Evolutionary conservation across 2,797 vertebrate genomes (phyloP), one percentile per base, ranked within the genome.

Genomic region (Allobates femoralis): DNA sequence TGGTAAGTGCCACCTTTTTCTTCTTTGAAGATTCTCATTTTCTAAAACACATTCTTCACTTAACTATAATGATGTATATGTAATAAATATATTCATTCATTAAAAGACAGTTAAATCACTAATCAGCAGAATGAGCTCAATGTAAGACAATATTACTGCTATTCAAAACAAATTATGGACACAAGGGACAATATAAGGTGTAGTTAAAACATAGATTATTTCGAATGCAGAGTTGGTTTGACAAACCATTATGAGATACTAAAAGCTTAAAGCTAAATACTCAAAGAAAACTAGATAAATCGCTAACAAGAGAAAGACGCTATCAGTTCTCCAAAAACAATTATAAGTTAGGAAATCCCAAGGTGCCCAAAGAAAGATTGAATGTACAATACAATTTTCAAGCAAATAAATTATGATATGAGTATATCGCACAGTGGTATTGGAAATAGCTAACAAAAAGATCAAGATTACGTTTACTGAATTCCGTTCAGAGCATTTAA

Each of bases 301-400:
- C 81, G 60, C 67, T 55, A 19, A 55, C 41, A 67, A 81, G 11
- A 55, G 64, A 69, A 82, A 56, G 30, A 56, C 56, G 66, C 66
- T 82, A 71, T 71, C 64, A 51, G 62, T 81, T 53, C 32, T 62
- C 46, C 32, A 73, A 26, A 73, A 83, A 74, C 81, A 41, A 74
- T 83, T 74, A 83, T 74, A 74, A 41, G 51, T 73, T 73, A 73
- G 58, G 67, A n/a, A 74, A 74, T 74, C 81, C 81, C 67, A 60
- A 46, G 67, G 81, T 37, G 71, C 53, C 58, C 60, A 74, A 83
- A 73, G 53, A 83, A 73, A 60, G 67, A 73, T 46, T 74, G 53
- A 58, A 74, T 83, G 55, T 46, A 74, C 81, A 71, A 82, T 34
- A 55, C 32, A 82, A 73, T 82, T 55, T 7, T 74, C 32, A 37